Conservation (phyloP, 2,113 vertebrate species). For the Anhinga anhinga region DNA sequence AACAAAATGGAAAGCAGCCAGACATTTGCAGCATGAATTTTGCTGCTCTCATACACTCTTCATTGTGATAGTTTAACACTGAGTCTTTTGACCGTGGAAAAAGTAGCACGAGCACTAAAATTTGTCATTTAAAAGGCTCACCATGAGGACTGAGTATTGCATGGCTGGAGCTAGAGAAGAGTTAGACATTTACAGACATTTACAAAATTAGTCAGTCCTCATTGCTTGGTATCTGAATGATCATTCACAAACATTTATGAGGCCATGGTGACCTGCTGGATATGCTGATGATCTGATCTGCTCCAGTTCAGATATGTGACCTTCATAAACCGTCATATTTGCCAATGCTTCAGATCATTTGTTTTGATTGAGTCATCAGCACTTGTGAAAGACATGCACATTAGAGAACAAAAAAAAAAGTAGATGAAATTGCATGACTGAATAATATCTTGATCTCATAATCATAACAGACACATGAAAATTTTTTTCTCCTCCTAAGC, state of each 20-base stretch:
- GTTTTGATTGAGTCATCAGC: background rate
- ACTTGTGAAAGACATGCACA: background rate
- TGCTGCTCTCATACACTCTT: background rate
- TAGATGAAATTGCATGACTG: background rate
- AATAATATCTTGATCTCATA: background rate
- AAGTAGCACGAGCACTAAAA: background rate
- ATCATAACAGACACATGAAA: background rate
- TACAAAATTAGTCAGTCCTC: background rate
- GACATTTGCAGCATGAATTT: background rate
- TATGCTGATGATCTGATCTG: background rate
- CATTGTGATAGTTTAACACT: background rate
- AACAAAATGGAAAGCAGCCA: conserved; percentile 32
- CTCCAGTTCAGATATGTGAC: background rate
- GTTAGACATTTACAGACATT: background rate
- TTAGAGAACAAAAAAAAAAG: background rate
- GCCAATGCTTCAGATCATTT: background rate
- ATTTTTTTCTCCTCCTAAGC: background rate
- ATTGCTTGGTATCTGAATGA: background rate
- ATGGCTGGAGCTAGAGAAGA: background rate
- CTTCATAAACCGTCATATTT: background rate
- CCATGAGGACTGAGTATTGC: background rate
- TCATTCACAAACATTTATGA: background rate
- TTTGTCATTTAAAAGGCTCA: background rate
- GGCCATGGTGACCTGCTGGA: background rate
- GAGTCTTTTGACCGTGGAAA: background rate